A percentile compares a stretch with the other conserved stretches of the same genome.
Conservation (phyloP, 1,140 invertebrate species). For the Daktulosphaira vitifoliae region DNA sequence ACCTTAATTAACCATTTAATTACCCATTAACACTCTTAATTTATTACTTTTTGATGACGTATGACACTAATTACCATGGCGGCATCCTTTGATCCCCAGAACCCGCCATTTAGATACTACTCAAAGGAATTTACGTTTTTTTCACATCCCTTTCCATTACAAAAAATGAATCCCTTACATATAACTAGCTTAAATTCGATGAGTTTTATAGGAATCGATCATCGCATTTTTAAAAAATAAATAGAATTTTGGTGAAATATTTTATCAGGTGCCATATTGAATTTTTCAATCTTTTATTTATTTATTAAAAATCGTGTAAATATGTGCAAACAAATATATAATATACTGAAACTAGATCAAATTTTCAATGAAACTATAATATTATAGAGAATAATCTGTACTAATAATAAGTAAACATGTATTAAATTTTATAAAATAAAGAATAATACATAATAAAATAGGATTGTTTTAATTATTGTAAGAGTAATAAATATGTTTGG, state of each 20-base stretch:
- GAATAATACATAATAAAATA: neutral
- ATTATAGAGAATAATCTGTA: neutral
- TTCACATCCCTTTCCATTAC: neutral
- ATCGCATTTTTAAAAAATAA: neutral
- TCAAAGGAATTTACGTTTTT: neutral
- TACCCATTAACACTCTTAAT: too few relatives aligned
- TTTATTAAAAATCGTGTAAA: slow-evolving; percentile 3
- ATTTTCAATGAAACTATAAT: neutral
- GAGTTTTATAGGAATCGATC: neutral
- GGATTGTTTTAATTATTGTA: too few relatives aligned
- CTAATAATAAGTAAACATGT: neutral
- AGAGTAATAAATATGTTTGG: too few relatives aligned
- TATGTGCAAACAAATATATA: neutral
- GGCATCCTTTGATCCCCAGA: too few relatives aligned
- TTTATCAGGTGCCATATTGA: neutral
- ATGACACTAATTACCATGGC: too few relatives aligned
- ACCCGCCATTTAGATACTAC: too few relatives aligned
- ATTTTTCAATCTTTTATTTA: neutral
- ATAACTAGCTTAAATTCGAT: neutral
- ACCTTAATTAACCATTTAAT: too few relatives aligned
- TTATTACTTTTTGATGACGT: too few relatives aligned
- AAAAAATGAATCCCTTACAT: neutral
- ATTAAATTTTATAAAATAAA: neutral
- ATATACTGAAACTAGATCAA: neutral
- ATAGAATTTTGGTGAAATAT: neutral